These are phyloP conservation scores for Eleutherodactylus coqui DNA, from an alignment of 2,797 vertebrate genomes.

Conservation along the genomic window DNA sequence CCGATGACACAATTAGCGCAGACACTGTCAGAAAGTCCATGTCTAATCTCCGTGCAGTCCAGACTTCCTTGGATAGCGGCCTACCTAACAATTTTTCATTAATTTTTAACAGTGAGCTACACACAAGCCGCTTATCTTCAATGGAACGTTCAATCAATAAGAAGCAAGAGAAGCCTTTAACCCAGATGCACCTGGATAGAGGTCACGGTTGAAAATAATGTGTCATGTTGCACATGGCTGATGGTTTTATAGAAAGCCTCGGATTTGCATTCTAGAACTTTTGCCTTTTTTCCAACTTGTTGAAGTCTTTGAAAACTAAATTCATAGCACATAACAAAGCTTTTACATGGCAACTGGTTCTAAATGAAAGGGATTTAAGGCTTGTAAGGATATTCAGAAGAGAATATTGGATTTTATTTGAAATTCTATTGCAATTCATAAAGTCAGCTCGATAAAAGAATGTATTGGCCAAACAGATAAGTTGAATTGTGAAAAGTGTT, in stretches of 20 bases:
- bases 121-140: slow-evolving; percentile 51
- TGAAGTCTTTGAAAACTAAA: neutral
- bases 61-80: slow-evolving; percentile 27
- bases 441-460: neutral
- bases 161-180: slow-evolving; percentile 45
- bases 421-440: neutral
- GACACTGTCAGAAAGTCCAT: slow-evolving; percentile 33
- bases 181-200: slow-evolving; percentile 50
- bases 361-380: slow-evolving; percentile 13
- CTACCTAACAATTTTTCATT: slow-evolving; percentile 50
- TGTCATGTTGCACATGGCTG: slow-evolving; percentile 9
- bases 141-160: slow-evolving; percentile 41
- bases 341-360: neutral
- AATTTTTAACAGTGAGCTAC: slow-evolving; percentile 56
- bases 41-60: slow-evolving; percentile 31
- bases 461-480: slow-evolving; percentile 3
- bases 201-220: slow-evolving; percentile 42
- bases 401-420: neutral
- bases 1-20: slow-evolving; percentile 25
- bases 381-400: neutral
- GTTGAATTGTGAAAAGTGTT: slow-evolving; percentile 66
- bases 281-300: slow-evolving; percentile 5
- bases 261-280: slow-evolving; percentile 16
- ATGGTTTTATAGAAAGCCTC: slow-evolving; percentile 13
- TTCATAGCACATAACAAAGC: neutral